Percentiles rank a stretch among this genome's conserved stretches.
phyloP scores from a whole-genome alignment of 2,888 invertebrate genomes.

The Seladonia tumulorum region DNA sequence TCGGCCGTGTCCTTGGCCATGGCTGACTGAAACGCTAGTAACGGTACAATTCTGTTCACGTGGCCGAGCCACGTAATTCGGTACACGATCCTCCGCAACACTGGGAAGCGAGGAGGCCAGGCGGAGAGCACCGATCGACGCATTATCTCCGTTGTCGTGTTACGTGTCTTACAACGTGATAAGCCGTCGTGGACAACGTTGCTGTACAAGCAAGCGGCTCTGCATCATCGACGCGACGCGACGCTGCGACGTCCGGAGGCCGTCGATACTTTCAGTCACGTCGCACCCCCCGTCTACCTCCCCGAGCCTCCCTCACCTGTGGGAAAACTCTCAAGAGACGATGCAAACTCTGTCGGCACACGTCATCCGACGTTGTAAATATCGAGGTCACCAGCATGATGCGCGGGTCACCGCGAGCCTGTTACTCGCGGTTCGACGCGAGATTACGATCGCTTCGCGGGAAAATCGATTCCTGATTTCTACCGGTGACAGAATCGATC shows the following conservation, averaged over 20 bases:
- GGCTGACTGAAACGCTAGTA: slow-evolving; percentile 48
- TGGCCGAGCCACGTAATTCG: slow-evolving; percentile 75
- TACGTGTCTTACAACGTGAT: slow-evolving; percentile 81
- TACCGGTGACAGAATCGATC: neutral
- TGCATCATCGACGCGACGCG: slow-evolving; percentile 37
- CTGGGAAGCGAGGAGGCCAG: slow-evolving; percentile 27
- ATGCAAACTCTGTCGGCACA: slow-evolving; percentile 46
- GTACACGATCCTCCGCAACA: slow-evolving; percentile 63
- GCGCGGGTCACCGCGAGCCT: slow-evolving; percentile 15
- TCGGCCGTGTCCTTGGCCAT: slow-evolving; percentile 67
- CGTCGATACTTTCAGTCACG: slow-evolving; percentile 52
- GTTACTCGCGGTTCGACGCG: slow-evolving; percentile 16
- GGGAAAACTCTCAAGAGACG: slow-evolving; percentile 49
- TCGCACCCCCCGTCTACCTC: neutral
- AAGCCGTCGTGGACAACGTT: slow-evolving; percentile 74
- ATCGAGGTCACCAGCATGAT: slow-evolving; percentile 61
- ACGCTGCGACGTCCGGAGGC: slow-evolving; percentile 48
- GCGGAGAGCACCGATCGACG: slow-evolving; percentile 49
- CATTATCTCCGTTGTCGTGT: slow-evolving; percentile 78
- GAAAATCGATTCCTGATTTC: slow-evolving; percentile 54
- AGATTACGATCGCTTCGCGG: slow-evolving; percentile 61
- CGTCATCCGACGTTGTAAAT: slow-evolving; percentile 60
- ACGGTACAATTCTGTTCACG: slow-evolving; percentile 69
- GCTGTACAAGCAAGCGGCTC: slow-evolving; percentile 52
- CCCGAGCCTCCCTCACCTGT: neutral